Evolutionary conservation across 2,888 invertebrate species (phyloP).

Genomic region (Andricus quercusramuli): DNA sequence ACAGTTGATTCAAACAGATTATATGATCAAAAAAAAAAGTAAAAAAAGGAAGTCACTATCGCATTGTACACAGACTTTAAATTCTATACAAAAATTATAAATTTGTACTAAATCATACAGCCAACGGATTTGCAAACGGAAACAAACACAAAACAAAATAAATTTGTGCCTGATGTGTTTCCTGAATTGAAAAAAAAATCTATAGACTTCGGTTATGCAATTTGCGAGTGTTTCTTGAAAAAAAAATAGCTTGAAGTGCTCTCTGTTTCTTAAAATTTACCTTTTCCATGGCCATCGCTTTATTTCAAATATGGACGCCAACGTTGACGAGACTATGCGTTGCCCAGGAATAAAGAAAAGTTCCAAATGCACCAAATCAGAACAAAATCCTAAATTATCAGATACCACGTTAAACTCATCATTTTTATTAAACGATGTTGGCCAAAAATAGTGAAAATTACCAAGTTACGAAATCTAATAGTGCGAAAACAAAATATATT

Average conservation of each 20-base stretch:
- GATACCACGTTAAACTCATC: slow-evolving; percentile 56
- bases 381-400: slow-evolving; percentile 63
- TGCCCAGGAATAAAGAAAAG: slow-evolving; percentile 63
- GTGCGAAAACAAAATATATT: not conserved
- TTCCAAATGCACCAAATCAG: slow-evolving; percentile 60
- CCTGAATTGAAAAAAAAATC: not conserved
- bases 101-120: too few species aligned
- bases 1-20: not conserved
- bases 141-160: not conserved
- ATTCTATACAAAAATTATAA: too few species aligned
- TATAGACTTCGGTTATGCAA: not conserved
- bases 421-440: slow-evolving; percentile 43
- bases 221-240: not conserved
- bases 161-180: not conserved
- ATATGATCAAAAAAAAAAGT: not conserved
- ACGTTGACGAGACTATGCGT: slow-evolving; percentile 60
- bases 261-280: slow-evolving; percentile 56
- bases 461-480: not conserved
- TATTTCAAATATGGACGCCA: slow-evolving; percentile 42
- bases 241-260: slow-evolving; percentile 9
- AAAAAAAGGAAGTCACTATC: not conserved
- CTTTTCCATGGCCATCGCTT: slow-evolving; percentile 65
- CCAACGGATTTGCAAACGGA: too few species aligned
- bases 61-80: too few species aligned
- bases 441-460: not conserved